Base-by-base conservation (phyloP, 2,888 invertebrate species). In the Margaritifera margaritifera region DNA sequence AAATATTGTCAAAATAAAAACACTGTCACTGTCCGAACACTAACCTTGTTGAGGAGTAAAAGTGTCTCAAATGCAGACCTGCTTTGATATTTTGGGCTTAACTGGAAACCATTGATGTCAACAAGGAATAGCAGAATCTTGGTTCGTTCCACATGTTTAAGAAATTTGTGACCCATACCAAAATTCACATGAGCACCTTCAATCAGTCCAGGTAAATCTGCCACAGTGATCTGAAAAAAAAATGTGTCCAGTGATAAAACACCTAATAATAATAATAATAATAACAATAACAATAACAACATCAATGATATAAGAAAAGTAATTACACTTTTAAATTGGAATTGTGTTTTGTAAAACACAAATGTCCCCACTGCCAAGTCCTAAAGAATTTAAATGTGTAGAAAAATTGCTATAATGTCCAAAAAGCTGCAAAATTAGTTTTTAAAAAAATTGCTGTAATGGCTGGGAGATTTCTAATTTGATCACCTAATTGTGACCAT, bases 151-250 rank as follows among this genome's bases (percentile, higher is more conserved):
- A 98, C 93, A 90, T 99, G 99, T 84, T 96, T 97, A 20, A 98
- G 91, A 89, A 98, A 98, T 79, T 93, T 93, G 88, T 97, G 95
- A 6, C 91, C 91, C 85, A 91, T 87, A 19, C 91, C 91, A 81
- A 94, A 91, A 90, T 98, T 97, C 0, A 92, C 91, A 88, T 97
- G 96, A 5, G 98, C 97, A 18, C 98, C 98, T 91, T 99, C 98
- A 78, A 99, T 97, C 4, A 99, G 92, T 1, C 99, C 98, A 0
- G 99, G 99, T 62, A 99, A 92, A 91, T 99, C 99, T 0, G 98
- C 98, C 78, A 98, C 92, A 0, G 94, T 93, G 71, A 99, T 95
- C 89, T 90, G 72, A 61, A 60, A 52, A 67, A 58, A 52, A 71
- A 61, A n/a, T 53, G 59, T 52, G 31, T 15, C 15, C 4, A 4